phyloP scores from a whole-genome alignment of 1,140 invertebrate species.

The Drosophila prosaltans region DNA sequence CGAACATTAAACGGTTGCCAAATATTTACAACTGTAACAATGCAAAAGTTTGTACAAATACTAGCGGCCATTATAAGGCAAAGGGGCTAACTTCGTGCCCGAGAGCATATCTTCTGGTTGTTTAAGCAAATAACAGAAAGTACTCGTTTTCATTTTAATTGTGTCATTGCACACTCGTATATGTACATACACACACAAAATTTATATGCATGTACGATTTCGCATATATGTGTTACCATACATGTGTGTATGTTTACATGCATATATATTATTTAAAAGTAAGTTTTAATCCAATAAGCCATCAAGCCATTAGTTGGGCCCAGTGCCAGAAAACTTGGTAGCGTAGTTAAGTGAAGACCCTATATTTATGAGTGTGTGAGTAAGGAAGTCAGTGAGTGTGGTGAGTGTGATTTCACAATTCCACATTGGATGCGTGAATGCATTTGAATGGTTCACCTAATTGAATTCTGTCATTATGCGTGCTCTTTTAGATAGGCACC shows the following conservation, averaged over 20 bases:
- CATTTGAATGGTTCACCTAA: constrained; percentile 9
- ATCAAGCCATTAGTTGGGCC: constrained; percentile 11
- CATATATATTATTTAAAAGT: constrained; percentile 25
- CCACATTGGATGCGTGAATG: constrained; percentile 3
- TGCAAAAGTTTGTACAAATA: constrained; percentile 46
- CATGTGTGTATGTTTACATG: background rate
- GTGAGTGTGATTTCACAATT: background rate
- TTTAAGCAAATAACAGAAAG: constrained; percentile 49
- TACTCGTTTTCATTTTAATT: constrained; percentile 46
- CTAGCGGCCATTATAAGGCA: background rate
- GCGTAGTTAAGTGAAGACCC: background rate
- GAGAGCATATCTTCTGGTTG: constrained; percentile 57
- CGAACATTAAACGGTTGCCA: constrained; percentile 61
- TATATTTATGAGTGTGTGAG: too few species aligned
- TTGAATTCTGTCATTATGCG: constrained; percentile 26
- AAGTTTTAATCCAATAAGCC: constrained; percentile 41
- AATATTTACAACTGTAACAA: constrained; percentile 63
- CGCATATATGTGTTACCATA: background rate
- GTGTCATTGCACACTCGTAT: constrained; percentile 15
- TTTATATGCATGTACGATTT: too few species aligned
- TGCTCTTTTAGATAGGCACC: background rate
- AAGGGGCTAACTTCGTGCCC: constrained; percentile 31
- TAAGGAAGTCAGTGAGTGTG: too few species aligned
- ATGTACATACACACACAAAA: background rate
- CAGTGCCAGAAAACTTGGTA: background rate